Evolutionary conservation across 2,113 vertebrate genomes (phyloP).

Genomic region (Bothrops jararaca): DNA sequence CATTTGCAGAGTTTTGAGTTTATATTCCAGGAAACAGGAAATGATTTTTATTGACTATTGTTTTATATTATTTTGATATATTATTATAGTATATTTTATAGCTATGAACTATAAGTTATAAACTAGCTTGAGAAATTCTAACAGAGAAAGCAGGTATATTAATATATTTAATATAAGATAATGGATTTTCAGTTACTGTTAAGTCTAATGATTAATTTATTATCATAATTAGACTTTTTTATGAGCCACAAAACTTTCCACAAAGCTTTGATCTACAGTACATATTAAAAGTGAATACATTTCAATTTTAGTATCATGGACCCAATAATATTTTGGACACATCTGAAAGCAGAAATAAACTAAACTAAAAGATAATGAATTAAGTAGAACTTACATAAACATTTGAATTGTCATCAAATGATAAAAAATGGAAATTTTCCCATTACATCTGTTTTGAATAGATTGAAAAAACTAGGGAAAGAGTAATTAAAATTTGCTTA

Average conservation of each 20-base stretch:
- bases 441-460: background rate
- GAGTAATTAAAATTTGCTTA: background rate
- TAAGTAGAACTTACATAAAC: background rate
- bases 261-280: background rate
- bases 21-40: background rate
- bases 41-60: background rate
- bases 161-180: background rate
- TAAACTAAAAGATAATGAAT: background rate
- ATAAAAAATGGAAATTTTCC: background rate
- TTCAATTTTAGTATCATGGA: background rate
- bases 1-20: background rate
- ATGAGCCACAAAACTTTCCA: background rate
- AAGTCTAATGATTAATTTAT: background rate
- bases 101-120: background rate
- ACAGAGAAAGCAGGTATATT: background rate
- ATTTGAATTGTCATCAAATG: background rate
- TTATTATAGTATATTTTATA: background rate
- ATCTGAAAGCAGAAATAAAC: background rate
- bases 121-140: background rate
- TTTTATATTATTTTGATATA: background rate
- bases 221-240: background rate
- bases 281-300: background rate
- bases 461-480: background rate
- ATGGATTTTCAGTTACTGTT: background rate
- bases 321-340: background rate